Evolutionary conservation across 2,888 invertebrate genomes (phyloP).

Genomic region (Eupithecia insigniata): DNA sequence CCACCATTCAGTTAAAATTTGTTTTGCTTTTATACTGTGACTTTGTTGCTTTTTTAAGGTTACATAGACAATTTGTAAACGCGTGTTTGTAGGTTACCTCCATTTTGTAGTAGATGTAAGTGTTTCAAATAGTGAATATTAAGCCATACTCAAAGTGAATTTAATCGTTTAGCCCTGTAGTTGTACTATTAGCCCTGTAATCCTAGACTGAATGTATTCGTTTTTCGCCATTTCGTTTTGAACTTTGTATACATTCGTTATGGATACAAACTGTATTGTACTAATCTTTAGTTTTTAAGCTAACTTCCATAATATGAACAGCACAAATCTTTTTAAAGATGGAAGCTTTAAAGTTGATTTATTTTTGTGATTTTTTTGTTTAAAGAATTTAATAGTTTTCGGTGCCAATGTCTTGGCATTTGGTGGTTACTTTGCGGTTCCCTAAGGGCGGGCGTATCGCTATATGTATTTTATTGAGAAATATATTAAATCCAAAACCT

Average conservation of each 20-base stretch:
- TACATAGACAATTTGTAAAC: slow-evolving; percentile 66
- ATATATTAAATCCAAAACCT: slow-evolving; percentile 56
- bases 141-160: slow-evolving; percentile 79
- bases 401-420: slow-evolving; percentile 60
- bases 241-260: slow-evolving; percentile 61
- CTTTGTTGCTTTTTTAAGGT: slow-evolving; percentile 22
- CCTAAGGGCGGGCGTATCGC: slow-evolving; percentile 58
- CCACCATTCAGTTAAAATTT: slow-evolving; percentile 71
- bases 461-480: slow-evolving; percentile 56
- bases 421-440: slow-evolving; percentile 55
- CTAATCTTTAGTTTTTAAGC: slow-evolving; percentile 60
- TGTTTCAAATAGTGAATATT: slow-evolving; percentile 73
- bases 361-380: slow-evolving; percentile 69
- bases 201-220: slow-evolving; percentile 67
- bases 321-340: slow-evolving; percentile 72
- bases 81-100: slow-evolving; percentile 69
- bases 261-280: slow-evolving; percentile 56
- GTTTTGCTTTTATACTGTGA: slow-evolving; percentile 39
- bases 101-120: slow-evolving; percentile 63
- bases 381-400: slow-evolving; percentile 48
- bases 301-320: slow-evolving; percentile 71
- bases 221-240: slow-evolving; percentile 50
- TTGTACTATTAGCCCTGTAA: slow-evolving; percentile 63
- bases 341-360: slow-evolving; percentile 63
- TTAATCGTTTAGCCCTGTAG: slow-evolving; percentile 70